Base-by-base conservation (phyloP, 2,888 invertebrate species). In the Furcula furcula region DNA sequence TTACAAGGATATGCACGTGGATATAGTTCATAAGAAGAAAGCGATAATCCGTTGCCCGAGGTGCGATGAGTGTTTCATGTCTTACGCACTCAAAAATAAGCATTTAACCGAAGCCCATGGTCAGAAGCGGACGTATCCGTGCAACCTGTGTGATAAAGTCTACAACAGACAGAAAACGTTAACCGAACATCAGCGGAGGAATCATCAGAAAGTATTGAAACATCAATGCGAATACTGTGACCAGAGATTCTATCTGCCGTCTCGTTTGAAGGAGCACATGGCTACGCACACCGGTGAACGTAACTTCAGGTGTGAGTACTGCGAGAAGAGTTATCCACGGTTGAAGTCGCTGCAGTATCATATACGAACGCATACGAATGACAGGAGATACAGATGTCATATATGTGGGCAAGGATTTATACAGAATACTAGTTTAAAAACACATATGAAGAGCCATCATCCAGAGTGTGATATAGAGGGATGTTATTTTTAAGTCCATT, bases 311-410 rank as follows among this genome's bases (percentile, higher is more conserved):
- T 92, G 92, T 53, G 88, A 89, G 15, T 80, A 89, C 23, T 92
- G 92, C 55, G 91, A 90, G 2, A 92, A 92, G 44, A 88, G 88
- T 10, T 92, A 92, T 55, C 91, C 91, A 0, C 79, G 91, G 31
- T 67, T 91, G 3, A 91, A 91, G 20, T 90, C 91, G 0, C 48
- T 92, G 15, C 91, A 91, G 25, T 91, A 91, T 15, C 92, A 92
- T 52, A 87, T 91, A 46, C 59, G 92, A 25, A 91, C 90, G 0
- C 92, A 91, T 46, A 90, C 91, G 0, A 91, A 91, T 3, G 91
- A 91, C 40, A 77, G 90, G 11, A 70, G 91, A 4, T 91, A 90
- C 34, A 63, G 90, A 1, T 92, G 92, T 43, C 81, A 89, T 31
- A 72, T 84, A 35, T 92, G 92, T 39, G 87, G 80, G 1, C 89